A percentile compares a stretch with the other conserved stretches of the same genome.
These are phyloP conservation scores for Ophion ellenae DNA, from an alignment of 2,888 invertebrate genomes.

Conservation along the genomic window DNA sequence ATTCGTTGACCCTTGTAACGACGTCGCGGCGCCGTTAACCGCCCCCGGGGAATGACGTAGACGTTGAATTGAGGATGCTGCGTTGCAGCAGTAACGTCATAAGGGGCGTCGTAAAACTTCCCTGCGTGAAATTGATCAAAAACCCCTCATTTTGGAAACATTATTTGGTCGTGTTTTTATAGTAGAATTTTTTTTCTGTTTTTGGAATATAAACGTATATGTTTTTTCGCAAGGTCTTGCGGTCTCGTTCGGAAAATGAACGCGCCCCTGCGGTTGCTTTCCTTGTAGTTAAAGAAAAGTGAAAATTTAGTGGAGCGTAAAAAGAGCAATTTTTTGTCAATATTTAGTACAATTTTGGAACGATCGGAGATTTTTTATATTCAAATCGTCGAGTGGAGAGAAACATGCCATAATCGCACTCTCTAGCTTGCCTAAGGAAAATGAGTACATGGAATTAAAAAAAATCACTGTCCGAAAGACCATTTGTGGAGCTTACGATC, in stretches of 20 bases:
- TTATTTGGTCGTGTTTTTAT: background rate
- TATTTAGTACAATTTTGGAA: no score
- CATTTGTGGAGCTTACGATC: background rate
- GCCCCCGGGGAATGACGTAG: slow-evolving; percentile 48
- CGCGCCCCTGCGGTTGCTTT: no score
- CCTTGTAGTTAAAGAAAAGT: no score
- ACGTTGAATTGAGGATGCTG: slow-evolving; percentile 1
- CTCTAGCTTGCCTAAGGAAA: background rate
- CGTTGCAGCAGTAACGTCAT: background rate
- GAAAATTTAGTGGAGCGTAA: no score
- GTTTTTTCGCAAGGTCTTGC: no score
- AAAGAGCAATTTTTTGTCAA: no score
- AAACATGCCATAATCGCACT: background rate
- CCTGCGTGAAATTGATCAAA: background rate
- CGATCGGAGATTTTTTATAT: no score
- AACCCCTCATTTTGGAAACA: background rate
- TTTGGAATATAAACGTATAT: no score
- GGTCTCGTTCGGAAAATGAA: no score
- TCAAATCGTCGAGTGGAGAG: no score
- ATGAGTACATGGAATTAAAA: background rate
- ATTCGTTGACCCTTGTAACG: slow-evolving; percentile 77
- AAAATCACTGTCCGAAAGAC: background rate
- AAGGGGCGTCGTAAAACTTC: slow-evolving; percentile 7
- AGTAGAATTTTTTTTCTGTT: no score
- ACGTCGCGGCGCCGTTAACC: slow-evolving; percentile 70